Base-by-base conservation (phyloP, 2,113 vertebrate genomes). In the Tenrec ecaudatus region DNA sequence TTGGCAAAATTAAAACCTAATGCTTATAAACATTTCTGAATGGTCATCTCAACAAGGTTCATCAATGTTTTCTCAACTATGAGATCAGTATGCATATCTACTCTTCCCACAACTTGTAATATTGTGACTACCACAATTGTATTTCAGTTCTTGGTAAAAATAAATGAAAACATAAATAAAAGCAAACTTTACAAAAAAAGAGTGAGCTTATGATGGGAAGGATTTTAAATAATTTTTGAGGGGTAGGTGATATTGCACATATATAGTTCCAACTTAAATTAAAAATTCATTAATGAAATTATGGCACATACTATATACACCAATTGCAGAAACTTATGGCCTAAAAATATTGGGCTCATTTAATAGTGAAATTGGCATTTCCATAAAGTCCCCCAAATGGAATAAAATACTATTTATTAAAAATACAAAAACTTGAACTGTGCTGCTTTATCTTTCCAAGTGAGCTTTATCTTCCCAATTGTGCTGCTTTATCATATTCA, bases 21-120 rank as follows among this genome's bases (percentile, higher is more conserved):
- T 86, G 22, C 47, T 82, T 75, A 82, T 75, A 76, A 94, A 92
- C 20, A 92, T 82, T 92, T 75, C 76, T 95, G 43, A 89, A 22
- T 90, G 23, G 86, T 22, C 6, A 80, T 64, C 82, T 92, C 47
- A 23, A 90, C 69, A 88, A 77, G n/a, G 19, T 29, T 87, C 58
- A 78, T 88, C 27, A 62, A 60, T 86, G 73, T 79, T 69, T 71
- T 68, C 79, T 86, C 10, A 40, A 66, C 68, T 68, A 79, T 60
- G 33, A 93, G 31, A 82, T 83, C 68, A 79, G 33, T 31, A 93
- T 22, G 77, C 40, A 85, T 14, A 71, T 73, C 62, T 25, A 47
- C 36, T 53, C 47, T 75, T 27, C 12, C 82, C 81, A 90, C 60
- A 75, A 75, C n/a, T 68, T 53, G 6, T 53, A 53, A 53, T 53